phyloP scores from a whole-genome alignment of 2,888 invertebrate genomes.

The Pheosia gnoma region DNA sequence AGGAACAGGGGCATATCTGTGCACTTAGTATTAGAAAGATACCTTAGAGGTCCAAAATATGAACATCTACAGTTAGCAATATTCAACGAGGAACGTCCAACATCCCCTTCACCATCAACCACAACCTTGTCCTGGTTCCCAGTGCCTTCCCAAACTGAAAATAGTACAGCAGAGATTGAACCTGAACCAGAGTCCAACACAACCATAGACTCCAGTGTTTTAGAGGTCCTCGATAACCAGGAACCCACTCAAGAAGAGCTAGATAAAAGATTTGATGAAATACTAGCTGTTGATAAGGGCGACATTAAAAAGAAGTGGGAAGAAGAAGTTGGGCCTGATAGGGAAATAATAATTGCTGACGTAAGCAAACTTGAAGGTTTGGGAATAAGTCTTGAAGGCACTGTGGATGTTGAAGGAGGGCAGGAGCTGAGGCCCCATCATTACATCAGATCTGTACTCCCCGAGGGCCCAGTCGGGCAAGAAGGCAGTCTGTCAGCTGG shows the following conservation, averaged over 20 bases:
- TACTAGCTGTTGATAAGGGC: conserved; percentile 81
- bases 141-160: conserved; percentile 87
- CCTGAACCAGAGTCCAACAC: conserved; percentile 92
- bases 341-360: conserved; percentile 96
- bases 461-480: conserved; percentile 97
- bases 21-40: conserved; percentile 94
- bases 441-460: conserved; percentile 97
- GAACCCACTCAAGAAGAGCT: conserved; percentile 82
- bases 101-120: conserved; percentile 90
- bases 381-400: conserved; percentile 98
- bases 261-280: conserved; percentile 81
- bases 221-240: conserved; percentile 79
- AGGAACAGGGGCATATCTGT: conserved; percentile 97
- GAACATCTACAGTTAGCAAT: conserved; percentile 96
- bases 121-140: conserved; percentile 94
- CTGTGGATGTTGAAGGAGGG: conserved; percentile 98
- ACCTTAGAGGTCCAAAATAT: conserved; percentile 95
- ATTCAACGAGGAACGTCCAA: conserved; percentile 83
- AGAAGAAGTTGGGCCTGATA: conserved; percentile 91
- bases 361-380: conserved; percentile 96
- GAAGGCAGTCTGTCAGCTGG: conserved; percentile 96
- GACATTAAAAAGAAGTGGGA: conserved; percentile 92
- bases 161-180: conserved; percentile 86
- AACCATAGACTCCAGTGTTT: conserved; percentile 90
- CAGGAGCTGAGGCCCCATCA: conserved; percentile 99